Percentiles rank a stretch among this genome's conserved stretches.
phyloP scores from a whole-genome alignment of 1,140 invertebrate genomes.

The Penaeus japonicus region DNA sequence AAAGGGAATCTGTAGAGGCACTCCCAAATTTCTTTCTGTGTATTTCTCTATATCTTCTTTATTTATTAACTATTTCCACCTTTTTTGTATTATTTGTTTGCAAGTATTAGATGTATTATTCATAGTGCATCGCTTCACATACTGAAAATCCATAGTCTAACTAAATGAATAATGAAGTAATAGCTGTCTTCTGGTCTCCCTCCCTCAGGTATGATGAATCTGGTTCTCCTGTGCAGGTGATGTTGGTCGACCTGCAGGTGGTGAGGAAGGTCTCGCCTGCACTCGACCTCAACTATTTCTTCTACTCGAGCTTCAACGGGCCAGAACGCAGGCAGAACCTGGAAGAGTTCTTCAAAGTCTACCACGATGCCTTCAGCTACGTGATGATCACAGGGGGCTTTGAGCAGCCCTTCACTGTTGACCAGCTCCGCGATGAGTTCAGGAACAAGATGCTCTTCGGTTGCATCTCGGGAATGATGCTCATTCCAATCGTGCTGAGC shows the following conservation, averaged over 20 bases:
- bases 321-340: not conserved
- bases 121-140: no score
- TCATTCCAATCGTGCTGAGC: not conserved
- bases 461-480: not conserved
- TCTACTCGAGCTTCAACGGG: slow-evolving; percentile 7
- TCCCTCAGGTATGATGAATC: slow-evolving; percentile 8
- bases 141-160: no score
- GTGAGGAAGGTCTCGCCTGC: not conserved
- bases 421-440: not conserved
- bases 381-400: not conserved
- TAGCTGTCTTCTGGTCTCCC: not conserved
- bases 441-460: not conserved
- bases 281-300: slow-evolving; percentile 16
- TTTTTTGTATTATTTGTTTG: no score
- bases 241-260: slow-evolving; percentile 18
- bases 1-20: no score
- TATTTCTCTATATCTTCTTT: no score
- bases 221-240: slow-evolving; percentile 11
- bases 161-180: no score
- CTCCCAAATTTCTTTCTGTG: no score
- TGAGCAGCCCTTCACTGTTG: not conserved
- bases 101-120: no score
- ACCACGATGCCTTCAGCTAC: not conserved
- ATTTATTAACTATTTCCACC: no score
- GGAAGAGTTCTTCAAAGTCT: not conserved